Conservation (phyloP, 2,888 invertebrate genomes). For the Morpho helenor region DNA sequence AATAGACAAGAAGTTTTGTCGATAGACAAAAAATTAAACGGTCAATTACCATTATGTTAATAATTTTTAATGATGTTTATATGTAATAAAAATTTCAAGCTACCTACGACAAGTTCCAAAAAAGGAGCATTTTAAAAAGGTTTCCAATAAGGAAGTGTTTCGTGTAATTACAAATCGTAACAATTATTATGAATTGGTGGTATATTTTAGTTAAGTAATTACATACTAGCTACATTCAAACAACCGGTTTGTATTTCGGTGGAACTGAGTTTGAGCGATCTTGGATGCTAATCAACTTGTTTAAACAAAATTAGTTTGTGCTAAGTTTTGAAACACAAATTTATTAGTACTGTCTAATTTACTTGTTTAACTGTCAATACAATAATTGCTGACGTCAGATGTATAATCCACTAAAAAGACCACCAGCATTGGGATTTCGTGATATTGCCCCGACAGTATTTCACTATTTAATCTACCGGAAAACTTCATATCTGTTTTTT, state of each 20-base stretch:
- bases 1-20: neutral
- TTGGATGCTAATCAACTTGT: conserved; percentile 10
- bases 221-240: conserved; percentile 16
- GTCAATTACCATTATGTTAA: no score
- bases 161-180: conserved; percentile 11
- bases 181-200: conserved; percentile 21
- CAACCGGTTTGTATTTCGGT: conserved; percentile 23
- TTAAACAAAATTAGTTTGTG: neutral
- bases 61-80: no score
- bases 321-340: neutral
- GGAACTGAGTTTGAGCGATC: conserved; percentile 17
- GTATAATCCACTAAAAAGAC: no score
- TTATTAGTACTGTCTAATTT: neutral
- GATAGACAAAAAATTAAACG: no score
- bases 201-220: conserved; percentile 23
- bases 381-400: neutral
- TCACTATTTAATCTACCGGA: no score
- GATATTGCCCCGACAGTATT: no score
- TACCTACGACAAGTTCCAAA: conserved; percentile 9
- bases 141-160: conserved; percentile 17
- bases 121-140: conserved; percentile 6
- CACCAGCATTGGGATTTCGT: no score
- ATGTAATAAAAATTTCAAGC: conserved; percentile 4
- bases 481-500: no score
- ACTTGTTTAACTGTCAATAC: neutral